Evolutionary conservation across 2,797 vertebrate species (phyloP).

Genomic region (Lutjanus campechanus): DNA sequence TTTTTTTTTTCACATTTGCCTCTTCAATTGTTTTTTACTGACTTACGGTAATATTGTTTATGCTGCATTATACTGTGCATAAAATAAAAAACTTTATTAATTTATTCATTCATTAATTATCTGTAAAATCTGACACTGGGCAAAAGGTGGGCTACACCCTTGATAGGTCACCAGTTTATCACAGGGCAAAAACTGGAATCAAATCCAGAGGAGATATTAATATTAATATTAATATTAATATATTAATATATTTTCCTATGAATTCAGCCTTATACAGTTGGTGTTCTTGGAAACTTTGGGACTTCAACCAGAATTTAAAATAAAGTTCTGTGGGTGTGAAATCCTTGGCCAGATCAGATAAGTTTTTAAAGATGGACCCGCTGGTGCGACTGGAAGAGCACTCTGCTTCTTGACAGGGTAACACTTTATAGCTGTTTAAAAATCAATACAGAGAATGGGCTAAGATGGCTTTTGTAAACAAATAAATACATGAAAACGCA

Average conservation of each 20-base stretch:
- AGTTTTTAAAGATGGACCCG: neutral
- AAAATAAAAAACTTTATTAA: no score
- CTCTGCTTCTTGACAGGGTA: neutral
- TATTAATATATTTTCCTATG: no score
- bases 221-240: no score
- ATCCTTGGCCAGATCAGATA: neutral
- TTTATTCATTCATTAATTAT: no score
- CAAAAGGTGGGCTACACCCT: no score
- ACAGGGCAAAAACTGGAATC: no score
- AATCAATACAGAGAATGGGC: neutral
- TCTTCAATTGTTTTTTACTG: no score
- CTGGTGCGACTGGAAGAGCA: neutral
- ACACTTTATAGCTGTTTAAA: slow-evolving; percentile 1
- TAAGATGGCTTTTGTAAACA: neutral
- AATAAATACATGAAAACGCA: slow-evolving; percentile 7
- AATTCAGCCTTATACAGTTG: neutral
- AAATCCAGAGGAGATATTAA: neutral
- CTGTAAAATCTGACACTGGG: no score
- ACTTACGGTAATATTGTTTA: no score
- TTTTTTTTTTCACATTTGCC: no score
- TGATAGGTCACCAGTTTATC: no score
- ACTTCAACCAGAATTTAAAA: neutral
- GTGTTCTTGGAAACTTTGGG: neutral
- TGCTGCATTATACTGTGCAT: no score
- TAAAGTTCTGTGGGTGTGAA: neutral